A percentile compares a stretch with the other conserved stretches of the same genome.
Evolutionary conservation across 2,888 invertebrate species (phyloP).

Genomic region (Pyrrhia umbra): DNA sequence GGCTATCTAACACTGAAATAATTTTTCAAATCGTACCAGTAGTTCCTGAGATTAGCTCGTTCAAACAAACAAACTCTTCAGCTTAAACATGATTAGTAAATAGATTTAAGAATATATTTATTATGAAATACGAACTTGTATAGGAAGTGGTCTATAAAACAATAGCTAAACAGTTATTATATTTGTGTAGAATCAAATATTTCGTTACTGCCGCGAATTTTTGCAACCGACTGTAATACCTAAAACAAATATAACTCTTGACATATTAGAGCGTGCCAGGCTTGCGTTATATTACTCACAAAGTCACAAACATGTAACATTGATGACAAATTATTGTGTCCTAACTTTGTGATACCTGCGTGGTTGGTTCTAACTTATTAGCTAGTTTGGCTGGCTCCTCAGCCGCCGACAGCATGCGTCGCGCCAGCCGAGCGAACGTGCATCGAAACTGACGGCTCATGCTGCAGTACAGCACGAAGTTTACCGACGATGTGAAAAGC

Average conservation of each 20-base stretch:
- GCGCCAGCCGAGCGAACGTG: conserved; percentile 94
- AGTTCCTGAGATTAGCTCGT: too few species aligned
- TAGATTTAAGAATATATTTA: too few species aligned
- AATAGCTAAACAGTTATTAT: too few species aligned
- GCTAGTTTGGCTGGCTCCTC: conserved; percentile 83
- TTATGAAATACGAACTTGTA: too few species aligned
- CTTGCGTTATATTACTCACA: background rate
- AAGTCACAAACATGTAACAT: conserved; percentile 33
- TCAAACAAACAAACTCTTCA: too few species aligned
- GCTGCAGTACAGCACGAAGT: conserved; percentile 97
- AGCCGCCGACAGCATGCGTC: conserved; percentile 80
- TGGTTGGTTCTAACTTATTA: conserved; percentile 85
- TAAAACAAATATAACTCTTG: background rate
- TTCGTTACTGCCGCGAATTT: background rate
- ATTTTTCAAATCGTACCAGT: too few species aligned
- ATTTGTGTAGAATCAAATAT: too few species aligned
- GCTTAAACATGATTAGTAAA: too few species aligned
- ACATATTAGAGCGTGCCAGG: background rate
- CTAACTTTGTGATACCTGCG: conserved; percentile 80
- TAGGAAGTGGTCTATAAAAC: too few species aligned
- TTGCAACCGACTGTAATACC: background rate
- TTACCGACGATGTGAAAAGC: conserved; percentile 96
- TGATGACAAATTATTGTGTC: conserved; percentile 39
- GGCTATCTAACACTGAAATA: too few species aligned
- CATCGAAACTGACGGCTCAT: conserved; percentile 98